Evolutionary conservation across 2,888 invertebrate genomes (phyloP).

Genomic region (Alentia gelatinosa): DNA sequence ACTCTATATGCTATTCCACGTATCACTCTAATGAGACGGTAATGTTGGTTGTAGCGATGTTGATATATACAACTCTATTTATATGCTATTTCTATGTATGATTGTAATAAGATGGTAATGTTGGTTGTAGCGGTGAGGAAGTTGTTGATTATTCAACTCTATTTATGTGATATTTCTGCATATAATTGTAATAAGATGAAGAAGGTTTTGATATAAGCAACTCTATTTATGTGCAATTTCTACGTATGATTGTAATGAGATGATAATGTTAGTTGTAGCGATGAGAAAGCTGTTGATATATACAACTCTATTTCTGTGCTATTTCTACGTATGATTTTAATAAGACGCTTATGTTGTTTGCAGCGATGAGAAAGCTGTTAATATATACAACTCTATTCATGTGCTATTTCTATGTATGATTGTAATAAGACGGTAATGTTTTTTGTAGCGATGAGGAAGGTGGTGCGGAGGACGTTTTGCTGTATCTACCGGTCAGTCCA

Average conservation of each 20-base stretch:
- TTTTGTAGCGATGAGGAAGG: slow-evolving; percentile 79
- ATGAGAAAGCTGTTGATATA: slow-evolving; percentile 80
- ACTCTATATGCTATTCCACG: too few species aligned
- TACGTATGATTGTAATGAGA: background rate
- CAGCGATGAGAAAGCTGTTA: background rate
- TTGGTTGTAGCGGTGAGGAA: slow-evolving; percentile 78
- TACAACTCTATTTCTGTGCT: too few species aligned
- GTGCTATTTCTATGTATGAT: background rate
- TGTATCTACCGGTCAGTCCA: slow-evolving; percentile 81
- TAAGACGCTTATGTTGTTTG: too few species aligned
- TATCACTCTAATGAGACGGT: too few species aligned
- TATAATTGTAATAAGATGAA: slow-evolving; percentile 69
- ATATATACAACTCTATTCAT: background rate
- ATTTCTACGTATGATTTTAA: too few species aligned
- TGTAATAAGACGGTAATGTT: too few species aligned
- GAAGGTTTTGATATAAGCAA: slow-evolving; percentile 78
- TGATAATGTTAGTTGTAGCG: too few species aligned
- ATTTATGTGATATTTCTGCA: background rate
- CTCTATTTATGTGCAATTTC: background rate
- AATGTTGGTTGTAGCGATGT: too few species aligned
- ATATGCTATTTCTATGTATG: background rate
- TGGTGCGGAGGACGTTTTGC: slow-evolving; percentile 76
- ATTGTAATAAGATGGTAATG: too few species aligned
- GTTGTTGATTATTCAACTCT: slow-evolving; percentile 69
- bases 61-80: background rate